These are phyloP conservation scores for Archips crataeganus DNA, from an alignment of 2,888 invertebrate species.

Conservation along the genomic window DNA sequence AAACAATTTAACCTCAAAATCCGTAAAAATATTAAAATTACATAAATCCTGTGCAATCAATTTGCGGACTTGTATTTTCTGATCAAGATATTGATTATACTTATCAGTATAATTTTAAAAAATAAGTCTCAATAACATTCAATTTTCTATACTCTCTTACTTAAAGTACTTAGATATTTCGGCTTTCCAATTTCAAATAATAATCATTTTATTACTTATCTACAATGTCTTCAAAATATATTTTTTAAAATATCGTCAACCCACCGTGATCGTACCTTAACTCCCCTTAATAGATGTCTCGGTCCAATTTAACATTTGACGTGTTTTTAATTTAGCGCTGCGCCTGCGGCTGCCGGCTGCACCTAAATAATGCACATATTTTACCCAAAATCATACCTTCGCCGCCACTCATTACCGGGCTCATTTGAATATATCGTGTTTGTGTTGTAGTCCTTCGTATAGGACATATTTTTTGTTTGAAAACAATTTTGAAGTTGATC, in stretches of 20 bases:
- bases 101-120: too few relatives aligned
- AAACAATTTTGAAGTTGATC: conserved; percentile 30
- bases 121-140: too few relatives aligned
- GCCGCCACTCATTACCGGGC: conserved; percentile 46
- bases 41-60: too few relatives aligned
- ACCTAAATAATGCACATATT: conserved; percentile 77
- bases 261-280: conserved; percentile 60
- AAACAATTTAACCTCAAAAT: too few relatives aligned
- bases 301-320: conserved; percentile 85
- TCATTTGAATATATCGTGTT: conserved; percentile 48
- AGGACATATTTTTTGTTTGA: conserved; percentile 41
- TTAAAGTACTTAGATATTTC: too few relatives aligned
- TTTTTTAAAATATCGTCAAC: conserved; percentile 9
- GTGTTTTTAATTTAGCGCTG: conserved; percentile 85
- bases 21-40: too few relatives aligned
- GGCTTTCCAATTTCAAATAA: too few relatives aligned
- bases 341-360: conserved; percentile 80
- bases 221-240: not conserved
- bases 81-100: too few relatives aligned
- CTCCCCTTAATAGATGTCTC: conserved; percentile 84
- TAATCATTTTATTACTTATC: too few relatives aligned
- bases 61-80: too few relatives aligned
- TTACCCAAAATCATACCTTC: conserved; percentile 54
- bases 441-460: conserved; percentile 37
- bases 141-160: too few relatives aligned